Conservation (phyloP, 2,113 vertebrate genomes). For the Vicugna pacos region DNA sequence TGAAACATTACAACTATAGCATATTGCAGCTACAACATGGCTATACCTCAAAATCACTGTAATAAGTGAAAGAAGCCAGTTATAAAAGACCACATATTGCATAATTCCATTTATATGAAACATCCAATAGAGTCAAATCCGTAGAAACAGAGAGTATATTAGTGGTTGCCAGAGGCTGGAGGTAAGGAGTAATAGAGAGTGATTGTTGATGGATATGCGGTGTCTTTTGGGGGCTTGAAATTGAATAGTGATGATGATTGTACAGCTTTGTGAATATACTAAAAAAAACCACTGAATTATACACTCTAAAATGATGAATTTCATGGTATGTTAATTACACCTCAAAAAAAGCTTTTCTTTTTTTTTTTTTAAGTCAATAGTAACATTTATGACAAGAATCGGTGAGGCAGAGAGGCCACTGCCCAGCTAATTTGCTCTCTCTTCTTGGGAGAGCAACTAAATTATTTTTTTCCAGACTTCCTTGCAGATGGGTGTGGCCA, state of each 20-base stretch:
- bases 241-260: not conserved
- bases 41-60: not conserved
- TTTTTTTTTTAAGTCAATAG: not conserved
- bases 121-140: not conserved
- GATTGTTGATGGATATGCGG: not conserved
- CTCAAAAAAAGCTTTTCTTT: not conserved
- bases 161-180: not conserved
- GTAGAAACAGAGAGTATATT: not conserved
- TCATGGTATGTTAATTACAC: not conserved
- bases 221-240: not conserved
- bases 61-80: constrained; percentile 1
- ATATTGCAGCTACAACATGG: not conserved
- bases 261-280: not conserved
- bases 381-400: not conserved
- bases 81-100: not conserved
- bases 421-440: not conserved
- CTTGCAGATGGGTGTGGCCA: not conserved
- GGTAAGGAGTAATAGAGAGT: not conserved
- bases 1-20: not conserved
- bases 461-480: not conserved
- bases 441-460: not conserved
- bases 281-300: not conserved
- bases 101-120: not conserved
- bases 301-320: not conserved
- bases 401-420: not conserved